phyloP scores from a whole-genome alignment of 2,888 invertebrate genomes.

The Euplexia lucipara region DNA sequence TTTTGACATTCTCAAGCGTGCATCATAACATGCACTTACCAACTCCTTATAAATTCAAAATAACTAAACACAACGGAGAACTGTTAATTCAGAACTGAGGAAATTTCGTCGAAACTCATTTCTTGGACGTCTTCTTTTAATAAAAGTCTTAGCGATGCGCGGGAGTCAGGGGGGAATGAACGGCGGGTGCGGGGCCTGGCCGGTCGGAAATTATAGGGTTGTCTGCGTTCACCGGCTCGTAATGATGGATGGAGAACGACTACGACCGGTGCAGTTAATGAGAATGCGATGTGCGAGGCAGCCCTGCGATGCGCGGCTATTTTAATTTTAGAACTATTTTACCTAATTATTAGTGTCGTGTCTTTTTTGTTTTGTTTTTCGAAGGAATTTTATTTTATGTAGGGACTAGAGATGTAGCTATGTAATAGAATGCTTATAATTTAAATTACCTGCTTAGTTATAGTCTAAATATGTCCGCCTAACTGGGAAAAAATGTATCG shows the following conservation, averaged over 20 bases:
- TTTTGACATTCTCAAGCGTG: constrained; percentile 46
- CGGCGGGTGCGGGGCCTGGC: constrained; percentile 68
- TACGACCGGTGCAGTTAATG: constrained; percentile 78
- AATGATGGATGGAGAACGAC: constrained; percentile 86
- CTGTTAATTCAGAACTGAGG: constrained; percentile 74
- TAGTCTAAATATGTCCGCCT: too few relatives aligned
- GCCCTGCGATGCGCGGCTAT: constrained; percentile 74
- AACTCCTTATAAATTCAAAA: constrained; percentile 55
- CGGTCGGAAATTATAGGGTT: constrained; percentile 87
- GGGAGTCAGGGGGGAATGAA: constrained; percentile 62
- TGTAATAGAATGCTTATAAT: neutral
- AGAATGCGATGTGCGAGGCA: constrained; percentile 79
- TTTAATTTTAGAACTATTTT: constrained; percentile 69
- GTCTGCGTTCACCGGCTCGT: constrained; percentile 79
- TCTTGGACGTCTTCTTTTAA: constrained; percentile 83
- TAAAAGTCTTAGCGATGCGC: constrained; percentile 72
- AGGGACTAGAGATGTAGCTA: neutral
- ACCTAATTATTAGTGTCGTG: constrained; percentile 52
- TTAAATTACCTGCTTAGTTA: neutral
- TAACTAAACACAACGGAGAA: constrained; percentile 60
- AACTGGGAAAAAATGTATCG: too few relatives aligned
- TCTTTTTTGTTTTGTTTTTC: constrained; percentile 45
- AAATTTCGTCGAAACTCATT: constrained; percentile 83
- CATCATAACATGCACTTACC: constrained; percentile 47
- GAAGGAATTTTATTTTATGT: constrained; percentile 17